phyloP scores from a whole-genome alignment of 1,140 invertebrate genomes.

The Cotesia chilonis region DNA sequence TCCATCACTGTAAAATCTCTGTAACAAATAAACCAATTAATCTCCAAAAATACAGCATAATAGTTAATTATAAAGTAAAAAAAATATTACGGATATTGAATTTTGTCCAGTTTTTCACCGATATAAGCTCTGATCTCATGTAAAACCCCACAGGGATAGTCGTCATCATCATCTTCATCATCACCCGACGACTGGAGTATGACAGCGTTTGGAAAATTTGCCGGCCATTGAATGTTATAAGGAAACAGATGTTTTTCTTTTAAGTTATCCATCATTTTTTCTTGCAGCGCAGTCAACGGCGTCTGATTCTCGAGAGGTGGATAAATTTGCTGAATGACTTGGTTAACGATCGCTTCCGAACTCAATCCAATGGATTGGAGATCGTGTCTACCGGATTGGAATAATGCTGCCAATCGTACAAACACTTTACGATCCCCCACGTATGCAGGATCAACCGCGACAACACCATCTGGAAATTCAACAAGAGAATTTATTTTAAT shows the following conservation, averaged over 20 bases:
- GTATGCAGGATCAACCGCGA: constrained; percentile 97
- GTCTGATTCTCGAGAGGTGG: constrained; percentile 67
- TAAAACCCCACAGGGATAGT: constrained; percentile 98
- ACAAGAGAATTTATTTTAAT: constrained; percentile 15
- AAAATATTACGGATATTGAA: constrained; percentile 82
- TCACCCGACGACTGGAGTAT: constrained; percentile 96
- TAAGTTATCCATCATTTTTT: constrained; percentile 95
- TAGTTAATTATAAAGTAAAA: no score
- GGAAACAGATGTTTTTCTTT: constrained; percentile 93
- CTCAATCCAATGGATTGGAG: constrained; percentile 92
- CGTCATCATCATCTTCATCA: constrained; percentile 88
- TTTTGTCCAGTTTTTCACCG: constrained; percentile 85
- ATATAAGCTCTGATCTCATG: constrained; percentile 97
- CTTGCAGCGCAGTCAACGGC: constrained; percentile 90
- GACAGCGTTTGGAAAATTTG: constrained; percentile 95
- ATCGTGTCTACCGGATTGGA: constrained; percentile 97
- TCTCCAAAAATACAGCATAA: no score
- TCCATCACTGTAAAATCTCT: constrained; percentile 86
- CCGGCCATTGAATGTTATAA: constrained; percentile 97
- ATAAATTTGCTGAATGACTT: constrained; percentile 92
- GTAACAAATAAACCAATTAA: constrained; percentile 39
- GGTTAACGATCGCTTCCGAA: constrained; percentile 96
- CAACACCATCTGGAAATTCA: constrained; percentile 83
- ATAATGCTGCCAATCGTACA: constrained; percentile 95
- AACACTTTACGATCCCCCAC: constrained; percentile 95